Percentiles rank a stretch among this genome's conserved stretches.
Evolutionary conservation across 1,140 invertebrate genomes (phyloP).

Genomic region (Megathymus violae): DNA sequence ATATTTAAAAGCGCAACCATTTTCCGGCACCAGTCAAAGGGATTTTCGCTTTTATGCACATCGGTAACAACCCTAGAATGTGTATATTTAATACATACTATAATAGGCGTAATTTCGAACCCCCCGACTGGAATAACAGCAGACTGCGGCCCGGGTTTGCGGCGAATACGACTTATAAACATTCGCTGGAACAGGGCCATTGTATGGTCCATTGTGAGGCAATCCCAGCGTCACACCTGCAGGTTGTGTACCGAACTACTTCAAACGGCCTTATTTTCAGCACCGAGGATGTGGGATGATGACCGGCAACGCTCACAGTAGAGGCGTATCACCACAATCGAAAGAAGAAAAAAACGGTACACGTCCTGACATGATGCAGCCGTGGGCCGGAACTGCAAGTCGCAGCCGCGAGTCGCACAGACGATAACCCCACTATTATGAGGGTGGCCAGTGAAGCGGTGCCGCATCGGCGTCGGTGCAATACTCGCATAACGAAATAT

Average conservation of each 20-base stretch:
- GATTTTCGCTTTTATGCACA: conserved; percentile 16
- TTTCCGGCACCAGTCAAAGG: conserved; percentile 5
- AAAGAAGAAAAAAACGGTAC: too few relatives aligned
- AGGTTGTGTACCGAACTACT: too few relatives aligned
- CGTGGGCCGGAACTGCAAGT: neutral
- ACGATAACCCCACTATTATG: conserved; percentile 26
- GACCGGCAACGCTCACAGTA: too few relatives aligned
- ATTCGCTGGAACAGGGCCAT: too few relatives aligned
- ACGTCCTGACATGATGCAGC: too few relatives aligned
- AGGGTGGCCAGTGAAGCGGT: conserved; percentile 38
- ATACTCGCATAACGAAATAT: neutral
- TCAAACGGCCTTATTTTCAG: too few relatives aligned
- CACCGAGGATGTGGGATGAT: too few relatives aligned
- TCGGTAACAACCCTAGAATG: neutral
- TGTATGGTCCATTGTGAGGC: too few relatives aligned
- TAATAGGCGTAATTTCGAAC: neutral
- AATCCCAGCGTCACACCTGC: too few relatives aligned
- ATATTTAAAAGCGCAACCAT: neutral
- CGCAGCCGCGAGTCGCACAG: neutral
- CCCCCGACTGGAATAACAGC: neutral
- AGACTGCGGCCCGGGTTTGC: too few relatives aligned
- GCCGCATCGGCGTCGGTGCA: conserved; percentile 15
- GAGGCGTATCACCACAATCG: too few relatives aligned
- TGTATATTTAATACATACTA: neutral
- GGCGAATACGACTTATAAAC: too few relatives aligned